phyloP scores from a whole-genome alignment of 2,797 vertebrate genomes.

The Macropus fuliginosus region DNA sequence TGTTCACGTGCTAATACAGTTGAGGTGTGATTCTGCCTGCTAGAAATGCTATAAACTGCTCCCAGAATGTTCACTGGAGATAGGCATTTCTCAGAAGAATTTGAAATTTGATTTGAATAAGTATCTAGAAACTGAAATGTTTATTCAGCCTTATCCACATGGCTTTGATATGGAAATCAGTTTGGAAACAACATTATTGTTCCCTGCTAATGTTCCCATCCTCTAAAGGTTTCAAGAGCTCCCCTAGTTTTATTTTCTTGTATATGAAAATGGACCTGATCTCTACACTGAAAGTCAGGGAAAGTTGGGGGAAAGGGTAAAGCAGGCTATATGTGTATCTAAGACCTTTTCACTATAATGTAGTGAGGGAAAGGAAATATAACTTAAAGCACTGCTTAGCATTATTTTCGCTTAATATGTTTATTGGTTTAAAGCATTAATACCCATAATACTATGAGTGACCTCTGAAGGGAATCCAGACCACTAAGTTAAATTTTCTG shows the following conservation, averaged over 20 bases:
- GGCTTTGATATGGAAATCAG: slow-evolving; percentile 80
- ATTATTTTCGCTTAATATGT: slow-evolving; percentile 35
- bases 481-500: background rate
- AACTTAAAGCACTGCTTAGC: background rate
- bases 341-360: background rate
- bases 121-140: slow-evolving; percentile 75
- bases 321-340: background rate
- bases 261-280: slow-evolving; percentile 55
- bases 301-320: slow-evolving; percentile 6
- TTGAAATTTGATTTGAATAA: slow-evolving; percentile 76
- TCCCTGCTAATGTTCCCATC: slow-evolving; percentile 71
- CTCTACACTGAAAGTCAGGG: slow-evolving; percentile 50
- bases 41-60: slow-evolving; percentile 60
- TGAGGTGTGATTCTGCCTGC: slow-evolving; percentile 28
- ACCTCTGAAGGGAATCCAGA: background rate
- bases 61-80: slow-evolving; percentile 71
- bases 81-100: slow-evolving; percentile 72
- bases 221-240: slow-evolving; percentile 55
- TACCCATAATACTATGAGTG: background rate
- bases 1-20: slow-evolving; percentile 41
- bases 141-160: slow-evolving; percentile 70
- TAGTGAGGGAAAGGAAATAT: background rate
- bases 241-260: slow-evolving; percentile 60
- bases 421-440: slow-evolving; percentile 1
- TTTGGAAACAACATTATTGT: slow-evolving; percentile 76